Base-by-base conservation (phyloP, 2,888 invertebrate species). In the Apoderus coryli region DNA sequence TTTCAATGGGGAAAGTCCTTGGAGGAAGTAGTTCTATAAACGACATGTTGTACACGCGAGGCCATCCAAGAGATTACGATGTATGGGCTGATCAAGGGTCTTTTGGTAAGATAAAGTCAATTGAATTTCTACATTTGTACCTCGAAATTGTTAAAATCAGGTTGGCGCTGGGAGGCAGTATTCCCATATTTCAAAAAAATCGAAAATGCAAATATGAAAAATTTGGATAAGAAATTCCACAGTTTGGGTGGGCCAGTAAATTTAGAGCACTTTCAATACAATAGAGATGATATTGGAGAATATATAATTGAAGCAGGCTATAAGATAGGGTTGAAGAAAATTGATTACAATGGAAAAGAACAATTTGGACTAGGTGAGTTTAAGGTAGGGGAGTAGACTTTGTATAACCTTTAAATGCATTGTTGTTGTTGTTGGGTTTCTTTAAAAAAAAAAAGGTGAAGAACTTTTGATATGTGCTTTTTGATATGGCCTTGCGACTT, bases 21-120 rank as follows among this genome's bases (percentile, higher is more conserved):
- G 88, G 88, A 4, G 88, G 88, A 2, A 75, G 75, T 5, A 78
- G 78, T 38, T 73, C 78, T 1, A 59, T 85, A 6, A 86, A 86
- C 50, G 76, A 75, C 44, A 82, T 88, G 82, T 72, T 78, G 45
- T 81, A 78, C 45, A 77, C 76, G 0, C 59, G 80, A 37, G 82
- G 79, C 7, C 66, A 73, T 43, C 63, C 65, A 1, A 56, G 62
- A 3, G 85, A 88, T 48, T 88, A 78, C 50, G 76, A 86, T 46
- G 57, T 63, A 3, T 88, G 88, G 88, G 69, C 69, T 9, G 60
- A 59, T 2, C 27, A 24, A 9, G 9, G 25, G 9, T 6, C 10
- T 10, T 6, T 10, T 10, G 25, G 6, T 16, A 16, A 16, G 19
- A 6, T 7, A 7, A n/a, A n/a, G n/a, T n/a, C n/a, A n/a, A n/a